Evolutionary conservation across 2,797 vertebrate genomes (phyloP), one percentile per base, ranked within the genome.

Genomic region (Aratinga solstitialis): DNA sequence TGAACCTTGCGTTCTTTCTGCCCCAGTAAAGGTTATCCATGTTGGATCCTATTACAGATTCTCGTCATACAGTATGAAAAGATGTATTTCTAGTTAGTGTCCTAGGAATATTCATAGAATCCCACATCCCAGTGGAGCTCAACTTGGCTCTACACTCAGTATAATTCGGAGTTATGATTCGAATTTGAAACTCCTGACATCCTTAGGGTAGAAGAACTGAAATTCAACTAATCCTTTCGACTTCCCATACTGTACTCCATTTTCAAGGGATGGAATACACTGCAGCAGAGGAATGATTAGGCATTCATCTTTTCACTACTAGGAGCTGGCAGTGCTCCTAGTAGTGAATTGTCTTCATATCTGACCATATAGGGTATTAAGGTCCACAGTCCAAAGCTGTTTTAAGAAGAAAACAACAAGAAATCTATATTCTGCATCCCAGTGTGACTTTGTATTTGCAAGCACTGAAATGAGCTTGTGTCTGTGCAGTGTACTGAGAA

Each of bases 331-430:
- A 94, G 16, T 2, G 91, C 69, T 95, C 96, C 89, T 54, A 51
- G 84, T 56, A 56, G 40, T 89, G 95, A 91, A 91, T 86, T 91
- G 89, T 93, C 89, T 93, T 96, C 87, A 96, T 96, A 90, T 95
- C 93, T 96, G 91, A 94, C 95, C 95, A 97, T 93, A 76, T 93
- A 96, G 84, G 96, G 94, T 75, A 66, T 40, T 90, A 66, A 89
- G 66, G 32, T 68, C 15, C 2, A 56, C 79, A 88, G 79, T n/a
- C 65, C 54, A 43, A 27, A 85, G 47, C 19, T 1, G 42, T 68
- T 95, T 96, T 78, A 42, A 23, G 15, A 82, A 89, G 74, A 79
- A 91, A 93, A 69, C 66, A 91, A 30, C 76, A 79, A 2, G 4
- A 90, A 93, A 90, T 88, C 67, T 67, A 5, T 18, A 84, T 62